A percentile compares a stretch with the other conserved stretches of the same genome.
phyloP scores from a whole-genome alignment of 1,140 invertebrate species.

The Trichogramma pretiosum region DNA sequence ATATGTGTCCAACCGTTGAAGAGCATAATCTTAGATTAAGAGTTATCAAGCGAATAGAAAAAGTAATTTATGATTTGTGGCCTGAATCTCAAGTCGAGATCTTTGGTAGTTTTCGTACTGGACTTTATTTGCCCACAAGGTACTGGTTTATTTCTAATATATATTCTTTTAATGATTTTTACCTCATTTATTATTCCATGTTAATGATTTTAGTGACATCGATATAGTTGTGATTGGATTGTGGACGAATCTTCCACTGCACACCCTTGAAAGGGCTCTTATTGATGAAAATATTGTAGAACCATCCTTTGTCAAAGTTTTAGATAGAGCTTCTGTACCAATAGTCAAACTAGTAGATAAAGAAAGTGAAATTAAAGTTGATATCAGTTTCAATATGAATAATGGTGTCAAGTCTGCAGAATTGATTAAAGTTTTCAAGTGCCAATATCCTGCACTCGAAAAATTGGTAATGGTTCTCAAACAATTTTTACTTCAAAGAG shows the following conservation, averaged over 20 bases:
- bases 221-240: conserved; percentile 93
- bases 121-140: conserved; percentile 88
- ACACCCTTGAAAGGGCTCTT: conserved; percentile 82
- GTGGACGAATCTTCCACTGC: conserved; percentile 84
- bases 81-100: conserved; percentile 86
- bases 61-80: conserved; percentile 80
- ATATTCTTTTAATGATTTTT: background rate
- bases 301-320: conserved; percentile 81
- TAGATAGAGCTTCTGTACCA: conserved; percentile 94
- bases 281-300: conserved; percentile 82
- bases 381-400: conserved; percentile 98
- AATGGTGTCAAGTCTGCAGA: conserved; percentile 92
- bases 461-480: conserved; percentile 95
- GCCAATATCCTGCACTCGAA: conserved; percentile 73
- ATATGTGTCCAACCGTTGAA: conserved; percentile 84
- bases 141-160: conserved; percentile 24
- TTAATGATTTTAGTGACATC: conserved; percentile 69
- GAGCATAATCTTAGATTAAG: conserved; percentile 78
- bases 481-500: conserved; percentile 92
- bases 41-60: conserved; percentile 80
- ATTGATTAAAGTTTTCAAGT: conserved; percentile 80
- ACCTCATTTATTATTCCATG: no score
- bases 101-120: conserved; percentile 91
- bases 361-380: conserved; percentile 85
- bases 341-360: conserved; percentile 96